Evolutionary conservation across 2,888 invertebrate species (phyloP), one percentile per base, ranked within the genome.

Genomic region (Neocrepidodera transversa): DNA sequence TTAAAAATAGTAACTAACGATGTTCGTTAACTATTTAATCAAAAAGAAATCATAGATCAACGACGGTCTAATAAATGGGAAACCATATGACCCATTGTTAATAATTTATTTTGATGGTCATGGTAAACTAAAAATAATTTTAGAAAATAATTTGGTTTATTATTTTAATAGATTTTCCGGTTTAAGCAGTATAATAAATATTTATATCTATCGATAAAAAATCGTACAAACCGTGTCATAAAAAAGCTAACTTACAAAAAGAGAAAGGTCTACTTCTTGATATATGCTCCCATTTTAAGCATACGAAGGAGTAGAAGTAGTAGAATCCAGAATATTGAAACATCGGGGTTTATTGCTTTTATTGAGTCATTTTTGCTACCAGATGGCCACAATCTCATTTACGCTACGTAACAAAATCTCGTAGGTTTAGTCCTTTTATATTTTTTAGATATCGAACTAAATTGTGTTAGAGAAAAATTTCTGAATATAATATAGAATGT

Each of bases 381-480:
- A 52, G 52, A 52, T 52, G 42, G 52, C 43, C 42, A 20, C 42
- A 42, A 52, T 52, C 52, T 43, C 52, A 52, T 52, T 52, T 52
- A 52, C 43, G 30, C 18, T 30, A 26, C 52, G 30, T 28, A 52
- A 42, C 52, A 52, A 42, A 52, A 52, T 52, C 52, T 42, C 32
- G 42, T 30, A 32, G 28, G 17, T 14, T 8, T 18, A 38, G 26
- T 52, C 42, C 14, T 20, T 28, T 10, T n/a, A 40, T 51, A 51
- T 26, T 17, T 51, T 18, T 40, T 40, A 1, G 51, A 40, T 18
- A 40, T 23, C 40, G 20, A 20, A 40, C 11, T 38, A 49, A 49
- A 49, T 49, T 36, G 20, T 36, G 16, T 10, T 36, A 8, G 18
- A 23, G 36, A 13, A 23, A 6, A 4, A 30, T 4, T 6, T 30